Percentiles rank a stretch among this genome's conserved stretches.
Conservation (phyloP, 2,113 vertebrate species). For the Albula glossodonta region DNA sequence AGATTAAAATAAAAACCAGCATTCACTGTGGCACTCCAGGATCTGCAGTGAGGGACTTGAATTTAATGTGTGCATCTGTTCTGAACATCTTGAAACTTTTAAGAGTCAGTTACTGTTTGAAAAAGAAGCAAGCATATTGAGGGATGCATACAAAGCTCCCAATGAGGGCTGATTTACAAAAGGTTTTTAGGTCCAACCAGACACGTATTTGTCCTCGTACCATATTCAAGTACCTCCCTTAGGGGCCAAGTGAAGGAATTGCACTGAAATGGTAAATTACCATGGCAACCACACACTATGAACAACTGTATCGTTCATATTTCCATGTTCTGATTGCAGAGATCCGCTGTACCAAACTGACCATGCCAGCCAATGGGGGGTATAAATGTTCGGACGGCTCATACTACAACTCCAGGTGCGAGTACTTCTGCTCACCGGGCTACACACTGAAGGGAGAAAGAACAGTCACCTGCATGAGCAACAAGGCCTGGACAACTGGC, state of each 20-base stretch:
- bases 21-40: no score
- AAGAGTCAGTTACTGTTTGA: no score
- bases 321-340: slow-evolving; percentile 68
- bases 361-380: slow-evolving; percentile 86
- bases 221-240: not conserved
- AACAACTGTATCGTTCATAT: not conserved
- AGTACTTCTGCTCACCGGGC: slow-evolving; percentile 90
- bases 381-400: slow-evolving; percentile 91
- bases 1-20: no score
- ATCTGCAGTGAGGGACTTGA: no score
- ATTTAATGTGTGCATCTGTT: no score
- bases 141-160: no score
- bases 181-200: no score
- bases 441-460: slow-evolving; percentile 86
- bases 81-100: no score
- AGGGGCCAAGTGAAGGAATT: not conserved
- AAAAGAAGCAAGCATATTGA: no score
- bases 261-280: not conserved
- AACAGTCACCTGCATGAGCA: slow-evolving; percentile 82
- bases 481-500: slow-evolving; percentile 80
- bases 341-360: slow-evolving; percentile 82
- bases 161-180: no score
- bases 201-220: not conserved
- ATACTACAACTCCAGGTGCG: slow-evolving; percentile 92
- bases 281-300: not conserved